Percentiles rank a stretch among this genome's conserved stretches.
Conservation (phyloP, 2,888 invertebrate species). For the Therioaphis trifolii region DNA sequence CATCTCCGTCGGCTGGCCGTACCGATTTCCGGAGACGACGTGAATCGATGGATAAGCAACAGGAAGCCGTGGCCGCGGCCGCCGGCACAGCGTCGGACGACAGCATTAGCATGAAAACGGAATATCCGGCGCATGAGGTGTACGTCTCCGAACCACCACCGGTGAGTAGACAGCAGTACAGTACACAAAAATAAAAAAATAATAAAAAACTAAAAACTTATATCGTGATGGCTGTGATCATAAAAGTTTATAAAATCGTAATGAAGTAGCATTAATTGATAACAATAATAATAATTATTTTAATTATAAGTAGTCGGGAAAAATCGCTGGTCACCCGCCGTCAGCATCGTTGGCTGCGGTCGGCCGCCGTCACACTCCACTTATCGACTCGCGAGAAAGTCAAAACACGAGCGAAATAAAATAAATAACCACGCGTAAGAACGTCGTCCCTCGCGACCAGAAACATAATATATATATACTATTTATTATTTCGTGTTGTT, state of each 20-base stretch:
- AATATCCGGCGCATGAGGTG: conserved; percentile 86
- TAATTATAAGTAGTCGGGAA: too few species aligned
- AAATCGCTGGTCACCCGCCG: background rate
- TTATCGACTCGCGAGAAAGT: conserved; percentile 53
- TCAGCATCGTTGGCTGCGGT: background rate
- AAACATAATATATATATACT: background rate
- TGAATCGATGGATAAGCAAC: conserved; percentile 88
- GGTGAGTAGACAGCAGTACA: conserved; percentile 74
- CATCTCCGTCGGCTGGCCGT: background rate
- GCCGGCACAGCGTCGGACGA: conserved; percentile 86
- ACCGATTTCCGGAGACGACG: background rate
- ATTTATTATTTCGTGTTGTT: background rate
- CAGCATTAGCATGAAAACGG: conserved; percentile 73
- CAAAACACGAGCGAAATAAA: conserved; percentile 1
- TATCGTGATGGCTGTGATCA: background rate
- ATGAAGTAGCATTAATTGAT: background rate
- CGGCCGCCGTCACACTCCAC: conserved; percentile 44
- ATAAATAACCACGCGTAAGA: background rate
- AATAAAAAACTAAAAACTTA: conserved; percentile 67
- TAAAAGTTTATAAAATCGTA: too few species aligned
- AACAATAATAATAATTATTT: conserved; percentile 12
- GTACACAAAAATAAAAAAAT: background rate
- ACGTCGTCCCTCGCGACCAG: background rate
- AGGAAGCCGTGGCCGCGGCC: conserved; percentile 73
- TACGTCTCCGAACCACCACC: conserved; percentile 86